Conservation (phyloP, 1,140 invertebrate species). For the Heliconius eleuchia region DNA sequence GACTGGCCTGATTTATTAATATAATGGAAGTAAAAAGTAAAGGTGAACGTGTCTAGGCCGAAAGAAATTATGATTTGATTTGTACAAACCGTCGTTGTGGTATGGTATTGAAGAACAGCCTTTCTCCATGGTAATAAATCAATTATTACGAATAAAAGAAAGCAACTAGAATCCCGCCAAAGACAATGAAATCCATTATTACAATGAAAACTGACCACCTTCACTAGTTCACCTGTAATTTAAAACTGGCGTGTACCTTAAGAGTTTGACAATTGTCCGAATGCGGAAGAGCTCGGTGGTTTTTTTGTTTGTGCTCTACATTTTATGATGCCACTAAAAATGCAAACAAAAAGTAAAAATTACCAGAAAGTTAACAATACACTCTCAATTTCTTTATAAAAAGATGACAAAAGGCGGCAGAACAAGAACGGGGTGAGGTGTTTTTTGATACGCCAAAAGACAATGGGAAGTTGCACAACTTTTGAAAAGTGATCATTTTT, state of each 20-base stretch:
- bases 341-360: slow-evolving; percentile 62
- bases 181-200: slow-evolving; percentile 72
- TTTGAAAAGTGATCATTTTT: slow-evolving; percentile 48
- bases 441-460: slow-evolving; percentile 73
- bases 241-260: slow-evolving; percentile 63
- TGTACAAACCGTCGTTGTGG: slow-evolving; percentile 53
- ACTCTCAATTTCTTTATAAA: slow-evolving; percentile 81
- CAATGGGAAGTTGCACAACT: slow-evolving; percentile 59
- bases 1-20: too few relatives aligned
- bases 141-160: slow-evolving; percentile 73
- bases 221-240: slow-evolving; percentile 79
- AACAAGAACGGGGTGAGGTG: slow-evolving; percentile 60
- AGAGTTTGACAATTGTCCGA: slow-evolving; percentile 52
- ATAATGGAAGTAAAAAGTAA: not conserved
- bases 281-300: slow-evolving; percentile 68
- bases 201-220: slow-evolving; percentile 70
- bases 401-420: slow-evolving; percentile 48
- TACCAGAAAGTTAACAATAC: slow-evolving; percentile 62
- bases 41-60: not conserved
- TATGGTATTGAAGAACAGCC: slow-evolving; percentile 29
- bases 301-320: slow-evolving; percentile 77
- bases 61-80: slow-evolving; percentile 35
- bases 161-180: slow-evolving; percentile 62
- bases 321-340: slow-evolving; percentile 73
- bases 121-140: slow-evolving; percentile 64